Percentiles rank a stretch among this genome's conserved stretches.
These are phyloP conservation scores for Danio kyathit DNA, from an alignment of 2,797 vertebrate genomes.

Conservation along the genomic window DNA sequence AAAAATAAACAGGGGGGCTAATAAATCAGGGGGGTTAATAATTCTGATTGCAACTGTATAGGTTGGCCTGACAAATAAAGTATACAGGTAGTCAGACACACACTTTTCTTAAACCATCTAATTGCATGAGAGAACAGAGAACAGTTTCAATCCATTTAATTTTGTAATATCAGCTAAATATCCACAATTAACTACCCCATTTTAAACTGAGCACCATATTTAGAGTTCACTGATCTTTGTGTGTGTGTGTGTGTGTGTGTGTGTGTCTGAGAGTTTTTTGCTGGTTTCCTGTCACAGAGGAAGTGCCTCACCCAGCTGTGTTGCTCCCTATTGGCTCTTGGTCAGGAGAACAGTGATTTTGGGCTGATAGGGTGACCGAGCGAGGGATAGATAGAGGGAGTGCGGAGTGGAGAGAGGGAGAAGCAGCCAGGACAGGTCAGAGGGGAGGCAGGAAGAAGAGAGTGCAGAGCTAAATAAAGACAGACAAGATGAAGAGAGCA, in stretches of 20 bases:
- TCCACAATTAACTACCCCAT: conserved; percentile 1
- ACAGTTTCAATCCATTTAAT: not conserved
- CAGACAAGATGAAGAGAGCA: conserved; percentile 46
- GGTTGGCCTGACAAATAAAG: not conserved
- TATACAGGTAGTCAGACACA: not conserved
- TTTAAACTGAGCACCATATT: conserved; percentile 15
- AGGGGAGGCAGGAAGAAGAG: conserved; percentile 37
- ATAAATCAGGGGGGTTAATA: too few species aligned
- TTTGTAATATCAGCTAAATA: not conserved
- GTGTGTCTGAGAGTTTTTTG: conserved; percentile 41
- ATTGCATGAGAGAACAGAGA: not conserved
- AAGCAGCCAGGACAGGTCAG: conserved; percentile 50
- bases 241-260: not conserved
- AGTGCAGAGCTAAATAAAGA: conserved; percentile 47
- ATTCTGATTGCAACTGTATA: too few species aligned
- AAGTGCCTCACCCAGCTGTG: conserved; percentile 80
- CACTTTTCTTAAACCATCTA: not conserved
- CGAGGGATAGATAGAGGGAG: conserved; percentile 71
- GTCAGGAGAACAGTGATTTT: conserved; percentile 72
- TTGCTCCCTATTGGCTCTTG: conserved; percentile 70
- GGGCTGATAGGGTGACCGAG: conserved; percentile 55
- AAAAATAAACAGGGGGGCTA: too few species aligned
- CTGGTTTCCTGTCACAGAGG: conserved; percentile 81
- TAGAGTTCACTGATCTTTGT: conserved; percentile 10
- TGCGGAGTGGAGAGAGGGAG: conserved; percentile 53